A percentile compares a stretch with the other conserved stretches of the same genome.
Conservation (phyloP, 2,113 vertebrate species). For the Clarias gariepinus region DNA sequence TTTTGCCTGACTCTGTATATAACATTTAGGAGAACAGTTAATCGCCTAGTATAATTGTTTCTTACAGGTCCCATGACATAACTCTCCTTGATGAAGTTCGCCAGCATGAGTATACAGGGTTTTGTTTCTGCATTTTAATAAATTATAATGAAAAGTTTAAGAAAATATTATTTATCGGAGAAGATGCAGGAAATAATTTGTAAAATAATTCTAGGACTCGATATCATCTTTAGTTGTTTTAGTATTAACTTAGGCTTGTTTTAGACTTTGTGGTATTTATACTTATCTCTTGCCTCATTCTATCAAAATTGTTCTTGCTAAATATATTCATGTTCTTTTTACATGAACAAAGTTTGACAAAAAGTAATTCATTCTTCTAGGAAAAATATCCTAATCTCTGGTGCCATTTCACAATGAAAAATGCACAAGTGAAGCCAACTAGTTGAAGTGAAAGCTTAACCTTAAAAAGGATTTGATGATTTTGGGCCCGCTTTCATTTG, state of each 20-base stretch:
- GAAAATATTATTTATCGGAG: neutral
- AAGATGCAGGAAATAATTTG: neutral
- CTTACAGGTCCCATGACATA: neutral
- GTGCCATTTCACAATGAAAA: neutral
- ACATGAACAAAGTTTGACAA: neutral
- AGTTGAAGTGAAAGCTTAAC: neutral
- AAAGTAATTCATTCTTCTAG: neutral
- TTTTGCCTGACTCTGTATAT: too few species aligned
- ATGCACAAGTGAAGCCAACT: neutral
- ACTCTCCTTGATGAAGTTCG: neutral
- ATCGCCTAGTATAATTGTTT: neutral
- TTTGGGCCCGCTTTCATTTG: neutral
- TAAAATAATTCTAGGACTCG: neutral
- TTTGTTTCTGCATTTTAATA: neutral
- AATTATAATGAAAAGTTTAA: neutral
- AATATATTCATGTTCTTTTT: neutral
- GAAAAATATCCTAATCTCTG: neutral
- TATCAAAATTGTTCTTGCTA: neutral
- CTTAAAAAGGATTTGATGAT: neutral
- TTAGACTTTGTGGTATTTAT: neutral
- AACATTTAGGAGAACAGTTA: too few species aligned
- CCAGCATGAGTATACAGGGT: neutral
- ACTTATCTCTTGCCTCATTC: neutral
- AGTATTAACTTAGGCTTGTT: neutral
- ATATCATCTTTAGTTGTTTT: neutral